phyloP scores from a whole-genome alignment of 2,113 vertebrate species.

The Cebus imitator region DNA sequence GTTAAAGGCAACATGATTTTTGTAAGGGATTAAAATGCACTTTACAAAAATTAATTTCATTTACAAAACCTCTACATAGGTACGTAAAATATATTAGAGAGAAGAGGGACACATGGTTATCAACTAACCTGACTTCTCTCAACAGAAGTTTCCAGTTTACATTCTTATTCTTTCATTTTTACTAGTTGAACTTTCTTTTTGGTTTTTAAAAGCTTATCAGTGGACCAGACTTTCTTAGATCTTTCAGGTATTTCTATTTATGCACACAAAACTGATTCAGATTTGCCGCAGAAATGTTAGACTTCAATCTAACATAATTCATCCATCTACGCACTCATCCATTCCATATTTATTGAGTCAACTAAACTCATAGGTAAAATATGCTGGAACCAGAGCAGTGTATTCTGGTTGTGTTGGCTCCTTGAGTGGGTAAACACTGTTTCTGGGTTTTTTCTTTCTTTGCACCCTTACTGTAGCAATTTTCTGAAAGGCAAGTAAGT shows the following conservation, averaged over 20 bases:
- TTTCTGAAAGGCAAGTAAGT: background rate
- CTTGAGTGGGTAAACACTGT: background rate
- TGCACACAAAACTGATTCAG: background rate
- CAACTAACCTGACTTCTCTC: background rate
- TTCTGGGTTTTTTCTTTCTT: background rate
- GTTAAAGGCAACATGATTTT: slow-evolving; percentile 27
- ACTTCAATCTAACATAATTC: slow-evolving; percentile 13
- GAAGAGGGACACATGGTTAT: background rate
- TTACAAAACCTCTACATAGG: slow-evolving; percentile 1
- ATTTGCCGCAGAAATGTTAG: slow-evolving; percentile 21
- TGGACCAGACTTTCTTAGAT: background rate
- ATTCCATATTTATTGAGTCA: slow-evolving; percentile 20
- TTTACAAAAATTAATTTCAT: slow-evolving; percentile 42
- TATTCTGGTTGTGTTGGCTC: background rate
- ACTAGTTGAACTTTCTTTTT: background rate
- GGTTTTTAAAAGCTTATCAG: background rate
- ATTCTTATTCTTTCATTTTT: slow-evolving; percentile 20
- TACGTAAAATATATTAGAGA: background rate
- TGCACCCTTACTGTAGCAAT: background rate
- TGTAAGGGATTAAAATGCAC: background rate
- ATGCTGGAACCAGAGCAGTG: background rate
- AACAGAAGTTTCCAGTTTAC: background rate
- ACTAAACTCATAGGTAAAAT: slow-evolving; percentile 1
- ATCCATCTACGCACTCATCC: background rate
- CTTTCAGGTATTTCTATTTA: slow-evolving; percentile 50